Percentiles rank a stretch among this genome's conserved stretches.
phyloP scores from a whole-genome alignment of 2,888 invertebrate species.

The Acrobasis suavella region DNA sequence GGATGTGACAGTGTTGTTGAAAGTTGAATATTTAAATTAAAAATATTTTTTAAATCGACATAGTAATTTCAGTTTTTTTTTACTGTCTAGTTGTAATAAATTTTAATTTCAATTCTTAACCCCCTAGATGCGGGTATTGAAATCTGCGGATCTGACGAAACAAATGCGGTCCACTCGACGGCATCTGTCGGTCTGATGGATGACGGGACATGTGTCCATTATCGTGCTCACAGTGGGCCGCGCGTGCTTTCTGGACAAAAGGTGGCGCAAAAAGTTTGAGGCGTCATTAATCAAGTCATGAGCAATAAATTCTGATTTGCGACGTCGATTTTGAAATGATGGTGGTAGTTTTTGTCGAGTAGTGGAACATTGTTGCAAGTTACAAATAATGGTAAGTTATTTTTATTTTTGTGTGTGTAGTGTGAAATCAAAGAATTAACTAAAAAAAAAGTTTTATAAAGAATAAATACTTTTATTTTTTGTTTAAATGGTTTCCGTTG shows the following conservation, averaged over 20 bases:
- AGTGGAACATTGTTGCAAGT: background rate
- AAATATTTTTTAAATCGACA: too few relatives aligned
- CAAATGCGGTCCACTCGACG: slow-evolving; percentile 58
- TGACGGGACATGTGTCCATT: slow-evolving; percentile 78
- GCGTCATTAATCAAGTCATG: slow-evolving; percentile 74
- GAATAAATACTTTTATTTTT: too few relatives aligned
- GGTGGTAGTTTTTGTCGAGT: slow-evolving; percentile 25
- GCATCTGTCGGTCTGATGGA: slow-evolving; percentile 72
- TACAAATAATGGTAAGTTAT: too few relatives aligned
- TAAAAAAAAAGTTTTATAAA: too few relatives aligned
- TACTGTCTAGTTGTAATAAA: too few relatives aligned
- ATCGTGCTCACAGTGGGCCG: slow-evolving; percentile 54
- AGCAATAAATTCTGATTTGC: slow-evolving; percentile 53
- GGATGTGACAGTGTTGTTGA: too few relatives aligned
- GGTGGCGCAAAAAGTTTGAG: slow-evolving; percentile 51
- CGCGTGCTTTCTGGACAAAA: slow-evolving; percentile 47
- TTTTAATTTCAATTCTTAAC: too few relatives aligned
- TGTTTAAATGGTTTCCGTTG: too few relatives aligned
- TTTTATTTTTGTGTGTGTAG: too few relatives aligned
- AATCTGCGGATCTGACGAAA: slow-evolving; percentile 52
- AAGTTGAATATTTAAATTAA: too few relatives aligned
- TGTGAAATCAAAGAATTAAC: too few relatives aligned
- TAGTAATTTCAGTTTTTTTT: too few relatives aligned
- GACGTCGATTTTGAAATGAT: slow-evolving; percentile 19
- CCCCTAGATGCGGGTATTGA: slow-evolving; percentile 39